Evolutionary conservation across 1,140 invertebrate genomes (phyloP).

Genomic region (Lasioglossum baleicum): DNA sequence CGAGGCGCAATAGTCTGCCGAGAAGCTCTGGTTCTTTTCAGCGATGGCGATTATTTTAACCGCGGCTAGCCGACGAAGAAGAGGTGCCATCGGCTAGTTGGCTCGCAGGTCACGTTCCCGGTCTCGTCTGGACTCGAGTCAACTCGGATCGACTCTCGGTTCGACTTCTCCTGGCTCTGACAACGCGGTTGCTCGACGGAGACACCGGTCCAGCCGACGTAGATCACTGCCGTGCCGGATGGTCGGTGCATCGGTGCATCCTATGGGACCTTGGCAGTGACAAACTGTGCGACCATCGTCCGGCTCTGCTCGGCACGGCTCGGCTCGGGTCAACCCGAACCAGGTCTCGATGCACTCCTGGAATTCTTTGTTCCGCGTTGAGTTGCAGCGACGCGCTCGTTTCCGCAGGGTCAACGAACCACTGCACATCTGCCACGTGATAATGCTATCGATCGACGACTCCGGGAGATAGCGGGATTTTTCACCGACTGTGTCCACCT

Average conservation of each 20-base stretch:
- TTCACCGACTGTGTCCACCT: background rate
- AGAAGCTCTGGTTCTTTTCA: constrained; percentile 8
- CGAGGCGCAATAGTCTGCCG: background rate
- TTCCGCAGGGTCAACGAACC: constrained; percentile 25
- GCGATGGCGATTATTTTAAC: constrained; percentile 38
- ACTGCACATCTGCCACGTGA: background rate
- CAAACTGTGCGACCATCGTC: constrained; percentile 29
- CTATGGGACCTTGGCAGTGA: constrained; percentile 41
- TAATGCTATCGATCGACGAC: constrained; percentile 13
- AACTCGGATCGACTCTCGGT: too few species aligned
- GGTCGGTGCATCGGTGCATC: background rate
- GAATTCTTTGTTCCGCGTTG: constrained; percentile 38
- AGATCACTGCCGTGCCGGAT: background rate
- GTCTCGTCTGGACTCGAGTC: constrained; percentile 27
- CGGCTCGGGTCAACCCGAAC: background rate
- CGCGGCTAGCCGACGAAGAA: constrained; percentile 7
- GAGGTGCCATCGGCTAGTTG: constrained; percentile 27
- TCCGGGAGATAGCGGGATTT: background rate
- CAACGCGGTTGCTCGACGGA: constrained; percentile 25
- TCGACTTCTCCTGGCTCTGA: constrained; percentile 16
- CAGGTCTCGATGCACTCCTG: constrained; percentile 3
- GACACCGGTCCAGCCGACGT: constrained; percentile 15
- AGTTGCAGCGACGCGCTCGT: background rate
- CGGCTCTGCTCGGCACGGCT: background rate
- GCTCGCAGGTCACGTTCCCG: constrained; percentile 55